These are phyloP conservation scores for Tichodroma muraria DNA, from an alignment of 2,113 vertebrate species.

Conservation along the genomic window DNA sequence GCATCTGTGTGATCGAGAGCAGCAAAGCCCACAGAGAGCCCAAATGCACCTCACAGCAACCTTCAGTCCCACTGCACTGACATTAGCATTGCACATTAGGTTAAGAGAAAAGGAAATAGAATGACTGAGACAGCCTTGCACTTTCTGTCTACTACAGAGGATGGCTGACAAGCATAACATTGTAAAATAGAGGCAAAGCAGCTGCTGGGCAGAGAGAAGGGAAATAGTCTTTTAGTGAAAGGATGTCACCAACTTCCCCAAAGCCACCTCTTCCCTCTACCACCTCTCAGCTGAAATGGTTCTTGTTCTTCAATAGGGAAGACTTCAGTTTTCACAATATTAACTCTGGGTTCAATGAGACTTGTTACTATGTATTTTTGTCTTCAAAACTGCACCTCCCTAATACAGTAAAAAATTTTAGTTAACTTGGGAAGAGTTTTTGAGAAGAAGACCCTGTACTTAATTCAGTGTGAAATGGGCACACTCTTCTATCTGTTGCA, in stretches of 20 bases:
- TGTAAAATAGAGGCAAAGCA: not conserved
- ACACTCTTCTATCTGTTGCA: not conserved
- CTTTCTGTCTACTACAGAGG: not conserved
- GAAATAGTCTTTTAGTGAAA: not conserved
- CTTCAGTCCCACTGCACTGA: not conserved
- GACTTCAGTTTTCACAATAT: not conserved
- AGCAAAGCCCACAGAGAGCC: not conserved
- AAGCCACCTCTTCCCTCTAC: not conserved
- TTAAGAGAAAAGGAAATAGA: not conserved
- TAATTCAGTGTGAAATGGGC: not conserved
- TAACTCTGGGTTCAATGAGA: not conserved
- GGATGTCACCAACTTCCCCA: not conserved
- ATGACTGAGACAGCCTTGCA: not conserved
- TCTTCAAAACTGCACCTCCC: not conserved
- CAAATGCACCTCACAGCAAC: not conserved
- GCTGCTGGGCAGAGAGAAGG: not conserved
- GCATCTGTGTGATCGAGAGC: not conserved
- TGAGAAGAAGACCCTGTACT: not conserved
- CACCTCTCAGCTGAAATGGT: not conserved
- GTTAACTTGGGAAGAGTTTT: not conserved
- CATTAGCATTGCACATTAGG: not conserved
- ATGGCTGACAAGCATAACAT: not conserved
- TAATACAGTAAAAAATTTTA: not conserved
- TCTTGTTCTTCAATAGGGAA: not conserved
- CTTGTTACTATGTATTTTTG: not conserved